Conservation (phyloP, 2,888 invertebrate genomes). For the Amphipoea lucens region DNA sequence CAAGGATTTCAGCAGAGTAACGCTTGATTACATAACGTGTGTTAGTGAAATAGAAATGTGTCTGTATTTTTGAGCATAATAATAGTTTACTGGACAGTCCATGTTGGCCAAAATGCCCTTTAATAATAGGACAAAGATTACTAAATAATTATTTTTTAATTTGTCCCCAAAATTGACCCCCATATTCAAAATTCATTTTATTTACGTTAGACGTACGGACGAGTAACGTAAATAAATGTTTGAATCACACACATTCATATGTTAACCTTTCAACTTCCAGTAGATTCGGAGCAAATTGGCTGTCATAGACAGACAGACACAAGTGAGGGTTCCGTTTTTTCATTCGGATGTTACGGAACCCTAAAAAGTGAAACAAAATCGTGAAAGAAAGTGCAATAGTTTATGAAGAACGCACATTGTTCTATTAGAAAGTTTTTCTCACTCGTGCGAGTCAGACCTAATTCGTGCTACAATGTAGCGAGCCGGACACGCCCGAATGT, state of each 20-base stretch:
- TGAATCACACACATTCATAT: too few relatives aligned
- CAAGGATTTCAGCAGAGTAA: not conserved
- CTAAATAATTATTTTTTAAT: too few relatives aligned
- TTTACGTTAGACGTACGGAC: too few relatives aligned
- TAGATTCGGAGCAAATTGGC: too few relatives aligned
- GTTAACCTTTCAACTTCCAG: too few relatives aligned
- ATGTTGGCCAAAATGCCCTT: not conserved
- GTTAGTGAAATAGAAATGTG: not conserved
- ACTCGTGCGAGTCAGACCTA: conserved; percentile 23
- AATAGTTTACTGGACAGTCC: too few relatives aligned
- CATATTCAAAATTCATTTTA: too few relatives aligned
- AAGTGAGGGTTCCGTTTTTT: too few relatives aligned
- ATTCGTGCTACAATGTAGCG: conserved; percentile 41
- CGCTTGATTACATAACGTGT: not conserved
- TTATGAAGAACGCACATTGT: not conserved
- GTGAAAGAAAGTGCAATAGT: not conserved
- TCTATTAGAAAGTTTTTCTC: conserved; percentile 15
- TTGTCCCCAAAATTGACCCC: too few relatives aligned
- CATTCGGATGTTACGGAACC: too few relatives aligned
- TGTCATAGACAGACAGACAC: too few relatives aligned
- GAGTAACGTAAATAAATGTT: too few relatives aligned
- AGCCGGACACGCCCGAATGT: conserved; percentile 23
- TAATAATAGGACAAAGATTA: not conserved
- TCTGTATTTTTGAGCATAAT: not conserved
- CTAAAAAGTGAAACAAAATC: not conserved